Conservation (phyloP, 2,888 invertebrate genomes). For the Epiblema foenella region DNA sequence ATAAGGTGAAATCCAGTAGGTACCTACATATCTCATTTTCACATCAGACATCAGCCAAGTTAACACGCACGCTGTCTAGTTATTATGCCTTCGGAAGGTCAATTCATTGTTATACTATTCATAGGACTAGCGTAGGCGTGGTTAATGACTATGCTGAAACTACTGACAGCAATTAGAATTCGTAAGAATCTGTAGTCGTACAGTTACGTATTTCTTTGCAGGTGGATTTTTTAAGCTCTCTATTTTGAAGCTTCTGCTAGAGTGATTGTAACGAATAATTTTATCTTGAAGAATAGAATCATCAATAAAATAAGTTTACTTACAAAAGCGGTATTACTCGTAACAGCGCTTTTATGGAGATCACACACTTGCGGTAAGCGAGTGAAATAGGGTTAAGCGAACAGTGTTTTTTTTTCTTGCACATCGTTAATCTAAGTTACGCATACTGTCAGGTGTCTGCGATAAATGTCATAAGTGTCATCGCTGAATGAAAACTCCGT, state of each 20-base stretch:
- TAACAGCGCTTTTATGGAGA: too few species aligned
- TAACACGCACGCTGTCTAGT: not conserved
- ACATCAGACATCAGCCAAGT: conserved; percentile 12
- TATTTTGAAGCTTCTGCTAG: not conserved
- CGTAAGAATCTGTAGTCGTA: conserved; percentile 1
- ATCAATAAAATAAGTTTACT: too few species aligned
- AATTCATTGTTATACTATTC: conserved; percentile 29
- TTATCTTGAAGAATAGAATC: too few species aligned
- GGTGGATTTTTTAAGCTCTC: not conserved
- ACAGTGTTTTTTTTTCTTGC: not conserved
- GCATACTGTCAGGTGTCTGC: too few species aligned
- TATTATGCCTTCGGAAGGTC: conserved; percentile 12
- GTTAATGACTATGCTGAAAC: conserved; percentile 15
- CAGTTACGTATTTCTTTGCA: not conserved
- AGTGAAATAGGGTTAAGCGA: too few species aligned
- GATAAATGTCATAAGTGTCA: too few species aligned
- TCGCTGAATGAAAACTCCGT: too few species aligned
- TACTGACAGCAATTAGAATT: conserved; percentile 14
- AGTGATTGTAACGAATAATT: not conserved
- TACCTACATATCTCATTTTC: not conserved
- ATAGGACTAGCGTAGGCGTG: conserved; percentile 27
- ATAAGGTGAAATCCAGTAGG: not conserved
- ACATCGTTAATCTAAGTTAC: not conserved
- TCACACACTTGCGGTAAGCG: too few species aligned
- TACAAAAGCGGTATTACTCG: too few species aligned